Percentiles rank a stretch among this genome's conserved stretches.
phyloP scores from a whole-genome alignment of 2,797 vertebrate genomes.

The Hemibagrus guttatus region DNA sequence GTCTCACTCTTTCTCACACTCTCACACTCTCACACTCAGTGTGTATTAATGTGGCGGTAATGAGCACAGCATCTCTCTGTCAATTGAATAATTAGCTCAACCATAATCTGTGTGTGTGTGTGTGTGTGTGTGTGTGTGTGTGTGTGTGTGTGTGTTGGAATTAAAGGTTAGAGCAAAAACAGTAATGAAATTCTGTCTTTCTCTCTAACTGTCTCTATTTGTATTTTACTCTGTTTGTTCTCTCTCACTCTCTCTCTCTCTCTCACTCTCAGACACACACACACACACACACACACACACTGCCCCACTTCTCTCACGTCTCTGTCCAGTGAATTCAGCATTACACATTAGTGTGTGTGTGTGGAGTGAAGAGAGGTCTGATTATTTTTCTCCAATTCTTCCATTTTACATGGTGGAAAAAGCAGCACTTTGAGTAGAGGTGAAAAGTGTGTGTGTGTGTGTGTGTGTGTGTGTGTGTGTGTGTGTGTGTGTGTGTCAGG shows the following conservation, averaged over 20 bases:
- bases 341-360: conserved; percentile 26
- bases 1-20: too few species aligned
- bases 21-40: neutral
- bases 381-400: neutral
- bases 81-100: conserved; percentile 6
- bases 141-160: neutral
- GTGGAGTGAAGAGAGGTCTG: neutral
- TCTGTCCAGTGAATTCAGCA: neutral
- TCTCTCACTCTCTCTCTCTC: neutral
- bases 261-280: neutral
- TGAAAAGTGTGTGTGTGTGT: neutral
- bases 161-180: neutral
- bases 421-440: neutral
- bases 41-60: conserved; percentile 10
- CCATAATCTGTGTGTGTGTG: conserved; percentile 17
- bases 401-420: neutral
- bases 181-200: neutral
- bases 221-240: too few species aligned
- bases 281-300: neutral
- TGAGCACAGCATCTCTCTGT: neutral
- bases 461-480: too few species aligned
- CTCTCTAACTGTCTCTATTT: neutral
- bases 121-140: conserved; percentile 16
- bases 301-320: neutral
- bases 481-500: neutral